Conservation (phyloP, 2,113 vertebrate genomes). For the Talpa occidentalis region DNA sequence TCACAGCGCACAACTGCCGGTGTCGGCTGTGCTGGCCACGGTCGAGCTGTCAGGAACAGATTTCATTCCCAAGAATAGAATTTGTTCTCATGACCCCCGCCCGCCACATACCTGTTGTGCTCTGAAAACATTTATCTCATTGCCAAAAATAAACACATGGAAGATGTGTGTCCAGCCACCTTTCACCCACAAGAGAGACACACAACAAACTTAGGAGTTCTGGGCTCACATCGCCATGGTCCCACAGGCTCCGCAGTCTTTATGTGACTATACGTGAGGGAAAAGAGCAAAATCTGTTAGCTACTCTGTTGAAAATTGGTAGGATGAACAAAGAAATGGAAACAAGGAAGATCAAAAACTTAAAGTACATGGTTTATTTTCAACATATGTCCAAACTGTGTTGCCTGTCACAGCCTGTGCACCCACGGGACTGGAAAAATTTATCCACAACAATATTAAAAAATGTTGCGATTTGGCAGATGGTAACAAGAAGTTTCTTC, state of each 20-base stretch:
- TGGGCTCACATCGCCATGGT: background rate
- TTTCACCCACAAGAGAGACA: too few species aligned
- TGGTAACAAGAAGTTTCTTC: constrained; percentile 51
- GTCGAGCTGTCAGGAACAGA: background rate
- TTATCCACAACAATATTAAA: constrained; percentile 16
- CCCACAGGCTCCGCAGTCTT: background rate
- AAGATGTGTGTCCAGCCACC: background rate
- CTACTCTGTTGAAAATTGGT: background rate
- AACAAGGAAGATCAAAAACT: background rate
- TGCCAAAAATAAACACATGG: background rate
- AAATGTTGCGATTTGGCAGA: background rate
- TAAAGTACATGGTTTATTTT: constrained; percentile 69
- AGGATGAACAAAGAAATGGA: background rate
- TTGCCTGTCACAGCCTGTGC: background rate
- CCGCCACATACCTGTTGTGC: background rate
- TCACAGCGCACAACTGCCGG: background rate
- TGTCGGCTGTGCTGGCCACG: background rate
- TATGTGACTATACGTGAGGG: accelerated
- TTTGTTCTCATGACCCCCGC: background rate
- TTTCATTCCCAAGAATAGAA: constrained; percentile 29
- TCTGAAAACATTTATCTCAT: background rate
- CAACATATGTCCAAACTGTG: background rate
- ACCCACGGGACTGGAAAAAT: background rate
- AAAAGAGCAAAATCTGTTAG: background rate
- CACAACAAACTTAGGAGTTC: accelerated